A percentile compares a stretch with the other conserved stretches of the same genome.
Conservation (phyloP, 2,797 vertebrate species). For the Lates japonicus region DNA sequence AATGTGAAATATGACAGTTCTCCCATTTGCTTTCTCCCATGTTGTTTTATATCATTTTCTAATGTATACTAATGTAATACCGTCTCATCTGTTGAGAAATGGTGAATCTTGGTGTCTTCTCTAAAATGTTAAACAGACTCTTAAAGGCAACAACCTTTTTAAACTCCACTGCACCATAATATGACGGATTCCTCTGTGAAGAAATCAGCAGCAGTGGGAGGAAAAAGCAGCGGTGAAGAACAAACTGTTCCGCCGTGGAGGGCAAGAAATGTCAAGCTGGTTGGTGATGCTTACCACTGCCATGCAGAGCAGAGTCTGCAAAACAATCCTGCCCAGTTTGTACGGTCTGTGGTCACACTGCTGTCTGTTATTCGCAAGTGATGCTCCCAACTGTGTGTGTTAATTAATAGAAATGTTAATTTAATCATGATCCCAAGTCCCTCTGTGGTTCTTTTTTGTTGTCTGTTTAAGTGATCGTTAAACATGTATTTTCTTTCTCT, state of each 20-base stretch:
- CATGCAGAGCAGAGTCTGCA: slow-evolving; percentile 10
- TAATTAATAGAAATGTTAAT: not conserved
- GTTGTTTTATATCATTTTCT: too few species aligned
- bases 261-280: slow-evolving; percentile 47
- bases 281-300: slow-evolving; percentile 29
- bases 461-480: not conserved
- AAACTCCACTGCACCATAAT: not conserved
- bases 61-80: too few species aligned
- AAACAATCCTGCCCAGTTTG: not conserved
- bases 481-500: not conserved
- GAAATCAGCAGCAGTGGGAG: slow-evolving; percentile 8
- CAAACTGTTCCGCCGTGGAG: slow-evolving; percentile 40
- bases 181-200: not conserved
- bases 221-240: slow-evolving; percentile 22
- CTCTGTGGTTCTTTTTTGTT: not conserved
- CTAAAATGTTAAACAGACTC: not conserved
- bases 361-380: not conserved
- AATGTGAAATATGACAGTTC: too few species aligned
- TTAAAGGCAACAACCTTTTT: not conserved
- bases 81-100: too few species aligned
- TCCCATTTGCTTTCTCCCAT: not conserved
- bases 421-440: not conserved
- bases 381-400: not conserved
- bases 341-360: slow-evolving; percentile 7
- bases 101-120: not conserved